These are phyloP conservation scores for Tholera decimalis DNA, from an alignment of 2,888 invertebrate genomes.

Conservation along the genomic window DNA sequence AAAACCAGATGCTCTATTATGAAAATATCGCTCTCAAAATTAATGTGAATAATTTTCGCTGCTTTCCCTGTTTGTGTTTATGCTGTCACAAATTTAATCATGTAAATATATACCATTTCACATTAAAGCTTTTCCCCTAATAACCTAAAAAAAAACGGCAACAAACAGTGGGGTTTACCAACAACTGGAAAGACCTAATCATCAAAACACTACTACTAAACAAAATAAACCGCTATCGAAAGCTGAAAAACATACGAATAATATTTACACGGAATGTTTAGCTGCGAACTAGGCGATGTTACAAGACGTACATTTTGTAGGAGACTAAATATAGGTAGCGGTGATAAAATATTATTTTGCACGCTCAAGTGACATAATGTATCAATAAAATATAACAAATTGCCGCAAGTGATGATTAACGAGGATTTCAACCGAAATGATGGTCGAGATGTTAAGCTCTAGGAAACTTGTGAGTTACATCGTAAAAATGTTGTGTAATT, in stretches of 20 bases:
- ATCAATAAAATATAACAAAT: conserved; percentile 61
- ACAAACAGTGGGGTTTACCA: conserved; percentile 18
- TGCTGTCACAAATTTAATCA: neutral
- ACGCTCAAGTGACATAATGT: conserved; percentile 51
- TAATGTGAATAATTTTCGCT: neutral
- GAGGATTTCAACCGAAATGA: conserved; percentile 39
- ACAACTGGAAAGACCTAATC: conserved; percentile 16
- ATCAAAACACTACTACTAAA: conserved; percentile 31
- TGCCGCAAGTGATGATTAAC: conserved; percentile 48
- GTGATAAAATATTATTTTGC: conserved; percentile 60
- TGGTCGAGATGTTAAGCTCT: conserved; percentile 34
- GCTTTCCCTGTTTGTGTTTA: neutral
- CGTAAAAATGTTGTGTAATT: conserved; percentile 39
- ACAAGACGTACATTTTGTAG: conserved; percentile 42
- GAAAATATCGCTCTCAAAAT: neutral
- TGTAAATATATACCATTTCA: conserved; percentile 40
- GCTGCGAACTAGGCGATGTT: conserved; percentile 39
- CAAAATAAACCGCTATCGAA: conserved; percentile 41
- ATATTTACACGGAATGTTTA: conserved; percentile 33
- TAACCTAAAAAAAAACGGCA: conserved; percentile 6
- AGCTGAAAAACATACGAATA: conserved; percentile 31
- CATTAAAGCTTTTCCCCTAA: conserved; percentile 1
- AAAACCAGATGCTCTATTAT: neutral
- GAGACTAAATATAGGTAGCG: conserved; percentile 48
- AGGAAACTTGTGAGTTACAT: conserved; percentile 26